phyloP scores from a whole-genome alignment of 2,888 invertebrate genomes.

The Dryomyza anilis region DNA sequence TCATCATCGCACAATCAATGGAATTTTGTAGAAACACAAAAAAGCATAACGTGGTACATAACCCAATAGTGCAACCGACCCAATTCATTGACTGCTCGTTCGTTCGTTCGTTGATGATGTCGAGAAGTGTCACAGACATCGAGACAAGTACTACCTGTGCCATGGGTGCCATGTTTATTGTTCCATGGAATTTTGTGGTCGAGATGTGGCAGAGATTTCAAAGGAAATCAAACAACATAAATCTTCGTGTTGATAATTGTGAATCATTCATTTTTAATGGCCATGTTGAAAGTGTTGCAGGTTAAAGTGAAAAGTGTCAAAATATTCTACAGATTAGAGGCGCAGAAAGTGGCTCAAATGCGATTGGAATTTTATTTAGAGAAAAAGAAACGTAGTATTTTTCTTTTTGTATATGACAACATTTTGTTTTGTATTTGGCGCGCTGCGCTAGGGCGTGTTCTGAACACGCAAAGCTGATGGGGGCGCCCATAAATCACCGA shows the following conservation, averaged over 20 bases:
- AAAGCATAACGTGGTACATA: too few species aligned
- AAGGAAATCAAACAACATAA: slow-evolving; percentile 12
- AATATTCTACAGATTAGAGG: too few species aligned
- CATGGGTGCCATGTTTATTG: too few species aligned
- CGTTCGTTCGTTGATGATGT: too few species aligned
- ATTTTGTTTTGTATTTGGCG: slow-evolving; percentile 6
- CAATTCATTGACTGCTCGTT: too few species aligned
- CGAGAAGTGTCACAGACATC: too few species aligned
- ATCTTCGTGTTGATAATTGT: slow-evolving; percentile 4
- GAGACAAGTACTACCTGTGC: too few species aligned
- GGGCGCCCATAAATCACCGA: slow-evolving; percentile 58
- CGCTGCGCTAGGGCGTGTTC: slow-evolving; percentile 23
- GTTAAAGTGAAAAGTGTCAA: background rate
- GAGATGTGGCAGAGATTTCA: slow-evolving; percentile 1
- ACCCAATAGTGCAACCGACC: too few species aligned
- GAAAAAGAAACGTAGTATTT: background rate
- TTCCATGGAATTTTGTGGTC: slow-evolving; percentile 8
- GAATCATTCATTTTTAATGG: background rate
- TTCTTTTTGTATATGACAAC: background rate
- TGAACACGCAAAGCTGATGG: slow-evolving; percentile 25
- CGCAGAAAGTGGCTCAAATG: too few species aligned
- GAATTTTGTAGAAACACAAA: too few species aligned
- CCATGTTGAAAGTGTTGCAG: background rate
- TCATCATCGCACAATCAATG: slow-evolving; percentile 5
- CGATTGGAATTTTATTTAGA: too few species aligned